Evolutionary conservation across 2,113 vertebrate species (phyloP).

Genomic region (Pomatostomus ruficeps): DNA sequence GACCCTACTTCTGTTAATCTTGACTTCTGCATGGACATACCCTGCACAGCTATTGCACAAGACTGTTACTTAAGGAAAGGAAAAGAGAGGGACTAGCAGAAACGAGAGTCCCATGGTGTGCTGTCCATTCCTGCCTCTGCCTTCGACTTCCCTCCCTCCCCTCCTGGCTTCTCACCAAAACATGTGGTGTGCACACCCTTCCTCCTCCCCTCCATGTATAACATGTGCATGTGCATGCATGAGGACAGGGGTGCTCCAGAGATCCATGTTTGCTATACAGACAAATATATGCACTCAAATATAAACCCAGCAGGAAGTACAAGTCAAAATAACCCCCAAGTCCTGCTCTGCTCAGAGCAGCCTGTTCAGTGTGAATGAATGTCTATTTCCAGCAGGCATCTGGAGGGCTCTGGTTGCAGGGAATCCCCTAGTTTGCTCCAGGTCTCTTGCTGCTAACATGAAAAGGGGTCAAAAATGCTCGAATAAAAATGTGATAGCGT

Average conservation of each 20-base stretch:
- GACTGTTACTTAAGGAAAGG: background rate
- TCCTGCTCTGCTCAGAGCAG: background rate
- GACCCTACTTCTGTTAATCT: background rate
- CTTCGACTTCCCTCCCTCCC: background rate
- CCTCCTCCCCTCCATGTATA: accelerated
- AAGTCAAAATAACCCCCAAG: background rate
- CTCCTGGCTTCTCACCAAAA: background rate
- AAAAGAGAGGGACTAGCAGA: background rate
- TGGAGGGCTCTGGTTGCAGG: background rate
- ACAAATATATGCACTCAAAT: background rate
- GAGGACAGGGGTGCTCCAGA: background rate
- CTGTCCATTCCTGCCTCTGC: background rate
- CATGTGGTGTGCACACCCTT: background rate
- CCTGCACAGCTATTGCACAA: background rate
- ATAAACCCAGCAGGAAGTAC: background rate
- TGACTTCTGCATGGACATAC: background rate
- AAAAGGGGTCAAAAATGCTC: background rate
- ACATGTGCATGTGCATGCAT: accelerated
- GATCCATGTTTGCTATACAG: background rate
- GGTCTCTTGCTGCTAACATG: background rate
- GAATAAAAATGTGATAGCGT: background rate
- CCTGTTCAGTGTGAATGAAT: background rate
- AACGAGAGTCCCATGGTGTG: background rate
- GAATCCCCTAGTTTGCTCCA: background rate
- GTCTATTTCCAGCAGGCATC: accelerated